A percentile compares a stretch with the other conserved stretches of the same genome.
phyloP scores from a whole-genome alignment of 2,113 vertebrate genomes.

The Euleptes europaea region DNA sequence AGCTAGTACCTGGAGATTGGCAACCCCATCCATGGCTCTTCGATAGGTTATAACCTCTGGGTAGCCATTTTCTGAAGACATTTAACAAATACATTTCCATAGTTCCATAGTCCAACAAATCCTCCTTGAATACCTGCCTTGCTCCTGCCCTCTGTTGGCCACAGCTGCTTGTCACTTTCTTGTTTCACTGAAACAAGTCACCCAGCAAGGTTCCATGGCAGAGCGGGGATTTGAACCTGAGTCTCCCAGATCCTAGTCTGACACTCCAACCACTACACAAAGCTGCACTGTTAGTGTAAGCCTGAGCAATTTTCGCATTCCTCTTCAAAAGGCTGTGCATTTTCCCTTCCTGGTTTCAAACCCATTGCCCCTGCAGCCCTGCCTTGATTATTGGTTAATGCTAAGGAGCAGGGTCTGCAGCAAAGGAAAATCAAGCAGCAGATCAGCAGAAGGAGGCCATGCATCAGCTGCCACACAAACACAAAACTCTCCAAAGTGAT shows the following conservation, averaged over 20 bases:
- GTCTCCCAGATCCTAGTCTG: no score
- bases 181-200: no score
- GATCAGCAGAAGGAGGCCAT: conserved; percentile 41
- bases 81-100: no score
- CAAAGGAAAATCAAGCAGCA: conserved; percentile 6
- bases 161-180: no score
- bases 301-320: not conserved
- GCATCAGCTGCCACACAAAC: not conserved
- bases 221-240: no score
- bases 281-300: no score
- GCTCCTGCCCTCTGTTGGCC: not conserved
- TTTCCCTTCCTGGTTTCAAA: not conserved
- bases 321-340: not conserved
- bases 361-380: not conserved
- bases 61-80: no score
- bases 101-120: no score
- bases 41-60: not conserved
- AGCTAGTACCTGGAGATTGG: no score
- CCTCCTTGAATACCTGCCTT: not conserved
- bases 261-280: no score
- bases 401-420: conserved; percentile 23
- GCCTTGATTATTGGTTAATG: conserved; percentile 9
- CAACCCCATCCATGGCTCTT: no score
- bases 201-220: no score
- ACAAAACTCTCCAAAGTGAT: not conserved